Evolutionary conservation across 2,888 invertebrate genomes (phyloP).

Genomic region (Trichogramma dendrolimi): DNA sequence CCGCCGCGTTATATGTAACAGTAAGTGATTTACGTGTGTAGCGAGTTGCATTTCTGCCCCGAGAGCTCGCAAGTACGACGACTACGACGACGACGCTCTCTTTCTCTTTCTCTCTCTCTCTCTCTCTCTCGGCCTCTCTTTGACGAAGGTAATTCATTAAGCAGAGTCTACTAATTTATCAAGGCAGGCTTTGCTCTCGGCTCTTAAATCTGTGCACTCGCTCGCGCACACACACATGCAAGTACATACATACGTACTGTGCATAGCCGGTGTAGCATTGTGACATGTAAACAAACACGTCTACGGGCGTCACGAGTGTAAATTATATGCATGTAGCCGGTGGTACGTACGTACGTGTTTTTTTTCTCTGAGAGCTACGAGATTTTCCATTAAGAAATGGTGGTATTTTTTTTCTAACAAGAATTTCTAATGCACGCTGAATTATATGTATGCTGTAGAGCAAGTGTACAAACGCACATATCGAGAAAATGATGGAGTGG

Average conservation of each 20-base stretch:
- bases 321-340: too few species aligned
- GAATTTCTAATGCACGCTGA: too few species aligned
- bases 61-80: neutral
- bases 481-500: too few species aligned
- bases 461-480: too few species aligned
- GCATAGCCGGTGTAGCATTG: neutral
- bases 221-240: neutral
- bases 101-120: neutral
- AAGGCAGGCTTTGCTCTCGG: neutral
- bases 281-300: constrained; percentile 8
- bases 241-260: neutral
- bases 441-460: too few species aligned
- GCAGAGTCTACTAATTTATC: constrained; percentile 25
- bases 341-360: too few species aligned
- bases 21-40: constrained; percentile 24
- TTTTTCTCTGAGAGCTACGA: too few species aligned
- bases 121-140: neutral
- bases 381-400: too few species aligned
- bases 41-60: constrained; percentile 13
- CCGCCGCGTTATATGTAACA: constrained; percentile 1
- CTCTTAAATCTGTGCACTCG: neutral
- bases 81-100: neutral
- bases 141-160: constrained; percentile 9
- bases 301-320: neutral
- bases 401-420: too few species aligned